Evolutionary conservation across 2,888 invertebrate genomes (phyloP).

Genomic region (Limnephilus lunatus): DNA sequence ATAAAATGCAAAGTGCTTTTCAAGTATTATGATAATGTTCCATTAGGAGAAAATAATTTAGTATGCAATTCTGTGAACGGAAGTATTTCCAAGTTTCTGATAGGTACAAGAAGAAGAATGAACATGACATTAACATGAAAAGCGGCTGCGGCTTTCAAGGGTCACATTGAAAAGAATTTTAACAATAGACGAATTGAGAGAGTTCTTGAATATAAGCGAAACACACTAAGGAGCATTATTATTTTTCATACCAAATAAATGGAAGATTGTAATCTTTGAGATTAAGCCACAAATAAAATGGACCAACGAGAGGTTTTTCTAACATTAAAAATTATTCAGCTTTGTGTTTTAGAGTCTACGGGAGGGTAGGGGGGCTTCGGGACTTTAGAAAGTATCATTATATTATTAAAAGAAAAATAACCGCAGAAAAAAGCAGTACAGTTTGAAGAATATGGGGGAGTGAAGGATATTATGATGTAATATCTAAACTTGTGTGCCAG

Average conservation of each 20-base stretch:
- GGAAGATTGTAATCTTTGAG: constrained; percentile 37
- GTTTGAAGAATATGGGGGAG: too few species aligned
- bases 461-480: background rate
- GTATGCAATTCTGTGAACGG: background rate
- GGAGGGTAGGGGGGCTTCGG: background rate
- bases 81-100: background rate
- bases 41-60: background rate
- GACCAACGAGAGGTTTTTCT: background rate
- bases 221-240: constrained; percentile 5
- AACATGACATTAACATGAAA: constrained; percentile 37
- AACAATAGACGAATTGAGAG: constrained; percentile 40
- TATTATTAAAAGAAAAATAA: background rate
- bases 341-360: background rate
- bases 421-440: background rate
- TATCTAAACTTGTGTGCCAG: background rate
- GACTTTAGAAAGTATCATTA: background rate
- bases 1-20: too few species aligned
- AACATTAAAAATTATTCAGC: background rate
- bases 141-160: constrained; percentile 26
- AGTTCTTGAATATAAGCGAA: constrained; percentile 14
- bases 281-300: background rate
- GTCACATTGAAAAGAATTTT: constrained; percentile 37
- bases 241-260: constrained; percentile 37
- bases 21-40: background rate
- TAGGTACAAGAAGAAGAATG: background rate